Percentiles rank a stretch among this genome's conserved stretches.
phyloP scores from a whole-genome alignment of 2,113 vertebrate genomes.

The Calyptomena viridis region DNA sequence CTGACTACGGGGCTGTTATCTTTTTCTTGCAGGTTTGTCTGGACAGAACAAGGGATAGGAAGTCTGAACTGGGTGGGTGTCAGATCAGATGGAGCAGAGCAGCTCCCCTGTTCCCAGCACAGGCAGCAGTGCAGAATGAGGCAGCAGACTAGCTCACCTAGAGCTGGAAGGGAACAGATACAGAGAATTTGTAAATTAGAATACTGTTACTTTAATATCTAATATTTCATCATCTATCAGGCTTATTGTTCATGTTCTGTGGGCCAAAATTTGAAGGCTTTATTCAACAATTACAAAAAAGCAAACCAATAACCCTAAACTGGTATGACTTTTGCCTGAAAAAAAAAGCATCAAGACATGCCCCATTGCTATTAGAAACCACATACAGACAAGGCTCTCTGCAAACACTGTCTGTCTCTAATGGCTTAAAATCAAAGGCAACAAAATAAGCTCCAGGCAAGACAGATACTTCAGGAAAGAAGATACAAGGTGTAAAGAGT shows the following conservation, averaged over 20 bases:
- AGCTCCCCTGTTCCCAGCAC: neutral
- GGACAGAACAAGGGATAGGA: neutral
- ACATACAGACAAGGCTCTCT: constrained; percentile 11
- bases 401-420: constrained; percentile 50
- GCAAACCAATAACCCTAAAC: neutral
- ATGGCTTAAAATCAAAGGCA: constrained; percentile 62
- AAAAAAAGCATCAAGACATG: neutral
- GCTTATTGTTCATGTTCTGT: neutral
- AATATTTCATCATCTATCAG: neutral
- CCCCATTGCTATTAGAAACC: constrained; percentile 27
- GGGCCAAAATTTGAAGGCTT: neutral
- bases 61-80: neutral
- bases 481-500: constrained; percentile 27
- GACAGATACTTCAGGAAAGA: constrained; percentile 33
- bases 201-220: neutral
- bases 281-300: neutral
- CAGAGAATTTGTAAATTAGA: neutral
- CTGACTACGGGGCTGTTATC: neutral
- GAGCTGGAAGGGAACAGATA: neutral
- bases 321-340: neutral
- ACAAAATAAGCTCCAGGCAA: constrained; percentile 63
- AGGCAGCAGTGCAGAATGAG: neutral
- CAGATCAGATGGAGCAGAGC: neutral
- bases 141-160: neutral
- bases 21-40: neutral